Evolutionary conservation across 2,797 vertebrate genomes (phyloP).

Genomic region (Malurus splendens): DNA sequence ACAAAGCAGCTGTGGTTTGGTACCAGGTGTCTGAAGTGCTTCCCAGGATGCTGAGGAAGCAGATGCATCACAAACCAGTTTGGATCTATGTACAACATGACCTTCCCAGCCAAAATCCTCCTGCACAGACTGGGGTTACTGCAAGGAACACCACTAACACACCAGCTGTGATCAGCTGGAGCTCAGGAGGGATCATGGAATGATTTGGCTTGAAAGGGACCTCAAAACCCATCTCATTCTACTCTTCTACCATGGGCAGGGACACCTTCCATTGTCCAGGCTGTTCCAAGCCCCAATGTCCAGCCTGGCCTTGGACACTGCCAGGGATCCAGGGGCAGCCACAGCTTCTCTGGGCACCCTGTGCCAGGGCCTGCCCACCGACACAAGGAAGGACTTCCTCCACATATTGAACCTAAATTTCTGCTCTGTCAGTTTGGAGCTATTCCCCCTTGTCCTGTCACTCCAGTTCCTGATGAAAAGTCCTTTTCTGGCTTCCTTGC

Average conservation of each 20-base stretch:
- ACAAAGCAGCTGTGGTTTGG: neutral
- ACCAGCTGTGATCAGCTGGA: neutral
- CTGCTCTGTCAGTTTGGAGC: neutral
- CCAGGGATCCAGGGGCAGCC: neutral
- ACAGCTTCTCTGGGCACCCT: neutral
- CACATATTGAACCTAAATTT: neutral
- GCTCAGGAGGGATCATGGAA: neutral
- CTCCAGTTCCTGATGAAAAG: neutral
- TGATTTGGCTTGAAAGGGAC: neutral
- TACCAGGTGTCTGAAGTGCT: neutral
- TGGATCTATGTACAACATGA: neutral
- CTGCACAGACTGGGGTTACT: neutral
- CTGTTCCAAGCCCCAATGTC: rapidly evolving
- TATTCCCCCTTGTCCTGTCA: neutral
- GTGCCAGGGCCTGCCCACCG: neutral
- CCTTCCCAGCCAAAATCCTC: neutral
- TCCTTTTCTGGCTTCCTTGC: neutral
- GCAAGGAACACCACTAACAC: neutral
- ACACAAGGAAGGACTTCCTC: neutral
- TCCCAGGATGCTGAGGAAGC: neutral
- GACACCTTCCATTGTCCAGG: neutral
- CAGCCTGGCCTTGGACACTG: neutral
- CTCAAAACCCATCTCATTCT: neutral
- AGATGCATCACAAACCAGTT: neutral
- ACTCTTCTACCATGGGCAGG: neutral